Evolutionary conservation across 2,797 vertebrate species (phyloP).

Genomic region (Morus bassanus): DNA sequence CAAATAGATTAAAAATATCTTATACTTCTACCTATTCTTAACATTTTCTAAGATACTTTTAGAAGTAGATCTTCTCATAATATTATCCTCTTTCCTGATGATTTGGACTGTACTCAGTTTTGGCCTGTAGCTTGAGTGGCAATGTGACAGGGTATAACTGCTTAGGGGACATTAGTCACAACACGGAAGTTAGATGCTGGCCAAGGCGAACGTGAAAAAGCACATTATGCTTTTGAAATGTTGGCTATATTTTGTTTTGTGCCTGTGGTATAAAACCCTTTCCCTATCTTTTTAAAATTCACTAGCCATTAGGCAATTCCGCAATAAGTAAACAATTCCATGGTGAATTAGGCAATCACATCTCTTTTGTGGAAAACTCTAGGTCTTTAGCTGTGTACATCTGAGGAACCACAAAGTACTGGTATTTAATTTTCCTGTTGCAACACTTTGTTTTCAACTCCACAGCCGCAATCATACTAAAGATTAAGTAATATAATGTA

Average conservation of each 20-base stretch:
- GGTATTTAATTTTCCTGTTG: background rate
- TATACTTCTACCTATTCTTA: background rate
- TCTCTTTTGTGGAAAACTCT: constrained; percentile 25
- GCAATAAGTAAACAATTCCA: constrained; percentile 45
- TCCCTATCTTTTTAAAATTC: constrained; percentile 1
- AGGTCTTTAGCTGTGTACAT: background rate
- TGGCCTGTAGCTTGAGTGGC: constrained; percentile 27
- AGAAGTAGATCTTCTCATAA: background rate
- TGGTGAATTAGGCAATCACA: constrained; percentile 30
- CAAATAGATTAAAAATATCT: background rate
- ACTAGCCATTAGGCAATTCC: constrained; percentile 9
- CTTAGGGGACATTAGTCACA: constrained; percentile 29
- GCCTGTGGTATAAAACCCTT: background rate
- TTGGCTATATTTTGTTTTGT: constrained; percentile 3
- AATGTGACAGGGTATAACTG: constrained; percentile 14
- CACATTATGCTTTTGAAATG: constrained; percentile 11
- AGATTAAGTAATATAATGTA: background rate
- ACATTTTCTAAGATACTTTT: background rate
- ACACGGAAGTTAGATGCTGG: background rate
- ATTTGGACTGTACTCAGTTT: background rate
- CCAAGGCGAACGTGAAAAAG: constrained; percentile 30
- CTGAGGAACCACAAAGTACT: background rate
- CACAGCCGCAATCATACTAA: background rate
- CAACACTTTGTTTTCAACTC: background rate
- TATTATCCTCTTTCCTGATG: background rate